Base-by-base conservation (phyloP, 2,888 invertebrate genomes). In the Protophormia terraenovae region DNA sequence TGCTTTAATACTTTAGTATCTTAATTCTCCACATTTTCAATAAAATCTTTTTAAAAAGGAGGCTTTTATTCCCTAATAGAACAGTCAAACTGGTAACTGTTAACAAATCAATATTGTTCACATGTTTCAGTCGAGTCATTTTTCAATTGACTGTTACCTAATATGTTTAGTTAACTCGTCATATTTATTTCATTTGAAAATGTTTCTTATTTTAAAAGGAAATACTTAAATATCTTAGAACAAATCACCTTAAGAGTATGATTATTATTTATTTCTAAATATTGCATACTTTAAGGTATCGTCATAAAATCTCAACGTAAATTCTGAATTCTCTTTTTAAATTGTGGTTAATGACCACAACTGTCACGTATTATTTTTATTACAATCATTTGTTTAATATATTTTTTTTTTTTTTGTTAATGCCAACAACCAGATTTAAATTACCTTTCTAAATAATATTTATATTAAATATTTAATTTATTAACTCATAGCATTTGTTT, bases 391-490 rank as follows among this genome's bases (percentile, higher is more conserved):
- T 47, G 22, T 38, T 35, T 58, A 58, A 47, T 27, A 22, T 41
- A 7, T 38, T 19, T 47, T 53, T 53, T 47, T 7, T 1, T 10
- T 35, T 60, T 22, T 12, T 35, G 7, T 7, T 47, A n/a, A n/a
- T 27, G 35, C 60, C 38, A 50, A 29, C n/a, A 22, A 14, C 27
- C 19, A 22, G 19, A 62, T 67, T 80, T 32, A 45, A 71, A 71
- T 29, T 32, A 71, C 16, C 24, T 66, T 32, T 19, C n/a, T 14
- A 29, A 32, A 45, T 69, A 41, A 73, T 45, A 71, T 27, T 45
- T 55, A 22, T 67, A 53, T 45, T 75, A 69, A 82, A 55, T 62
- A 76, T 62, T 69, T 76, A 64, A 64, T 71, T 62, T 55, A 71
- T 55, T 69, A 76, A 62, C 81, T 75, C 62, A 14, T 66, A 45